Evolutionary conservation across 2,888 invertebrate genomes (phyloP), one percentile per base, ranked within the genome.

Genomic region (Deilephila elpenor): DNA sequence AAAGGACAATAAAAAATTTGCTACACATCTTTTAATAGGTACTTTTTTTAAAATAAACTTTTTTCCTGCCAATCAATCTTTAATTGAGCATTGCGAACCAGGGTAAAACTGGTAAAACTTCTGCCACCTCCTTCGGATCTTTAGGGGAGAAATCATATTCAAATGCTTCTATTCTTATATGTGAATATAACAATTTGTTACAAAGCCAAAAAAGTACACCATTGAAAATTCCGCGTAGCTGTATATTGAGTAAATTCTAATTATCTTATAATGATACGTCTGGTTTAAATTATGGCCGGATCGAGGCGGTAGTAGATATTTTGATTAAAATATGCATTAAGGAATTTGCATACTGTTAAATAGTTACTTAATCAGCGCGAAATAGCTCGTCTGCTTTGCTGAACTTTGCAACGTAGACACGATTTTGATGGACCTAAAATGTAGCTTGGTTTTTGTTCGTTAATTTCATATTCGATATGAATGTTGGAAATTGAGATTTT

Each of bases 361-460:
- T 72, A 71, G 73, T 64, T 11, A 59, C 59, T 62, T 72, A 70
- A 70, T 77, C 44, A 53, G 70, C 25, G 59, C 37, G 44, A 56
- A 61, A 56, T 74, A 67, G 25, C 51, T 67, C 67, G 44, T 14
- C 67, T 25, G 67, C 51, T 67, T 67, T 51, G 17, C 34, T 14
- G 20, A 51, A 44, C 51, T 67, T 51, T 25, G 14, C 67, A 25
- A 67, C 67, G 25, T 51, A 29, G 44, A 51, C 51, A 51, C 14
- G 25, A 67, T 67, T 34, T 59, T 62, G 56, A 37, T 7, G 29
- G 34, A 4, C 6, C 20, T 59, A 53, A 53, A 72, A 62, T 32
- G n/a, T 73, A 56, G 11, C 37, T 29, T 32, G 32, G 51, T 37
- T 64, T 25, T 64, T 44, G 64, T 19, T 19, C 19, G 0, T 19